A percentile compares a stretch with the other conserved stretches of the same genome.
phyloP scores from a whole-genome alignment of 2,888 invertebrate genomes.

The Lasioglossum malachurum region DNA sequence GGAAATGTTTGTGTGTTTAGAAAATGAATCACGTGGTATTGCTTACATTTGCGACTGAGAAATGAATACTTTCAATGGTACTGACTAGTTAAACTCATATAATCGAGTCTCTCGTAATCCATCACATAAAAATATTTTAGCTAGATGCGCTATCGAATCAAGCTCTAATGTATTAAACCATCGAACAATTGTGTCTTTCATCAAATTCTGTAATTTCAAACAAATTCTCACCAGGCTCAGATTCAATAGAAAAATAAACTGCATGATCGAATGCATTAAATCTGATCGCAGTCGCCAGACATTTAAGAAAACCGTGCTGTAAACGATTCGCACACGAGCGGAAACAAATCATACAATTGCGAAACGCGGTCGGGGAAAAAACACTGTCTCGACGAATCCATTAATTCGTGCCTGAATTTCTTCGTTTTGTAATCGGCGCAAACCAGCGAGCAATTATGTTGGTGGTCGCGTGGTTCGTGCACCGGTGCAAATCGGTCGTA shows the following conservation, averaged over 20 bases:
- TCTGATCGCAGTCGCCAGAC: not conserved
- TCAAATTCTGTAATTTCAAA: too few relatives aligned
- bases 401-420: not conserved
- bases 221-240: not conserved
- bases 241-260: not conserved
- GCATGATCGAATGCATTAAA: not conserved
- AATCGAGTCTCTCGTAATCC: too few relatives aligned
- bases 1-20: not conserved
- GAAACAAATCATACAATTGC: not conserved
- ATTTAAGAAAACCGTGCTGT: not conserved
- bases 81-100: not conserved
- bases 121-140: not conserved
- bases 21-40: not conserved
- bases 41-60: not conserved
- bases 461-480: slow-evolving; percentile 34
- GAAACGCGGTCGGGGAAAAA: too few relatives aligned
- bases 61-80: not conserved
- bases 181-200: too few relatives aligned
- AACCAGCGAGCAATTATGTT: slow-evolving; percentile 41
- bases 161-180: too few relatives aligned
- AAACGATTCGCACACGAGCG: not conserved
- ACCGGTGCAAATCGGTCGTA: slow-evolving; percentile 52
- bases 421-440: slow-evolving; percentile 8
- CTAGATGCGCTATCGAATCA: too few relatives aligned
- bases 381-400: not conserved